These are phyloP conservation scores for Linnaemya vulpina DNA, from an alignment of 2,888 invertebrate species.

Conservation along the genomic window DNA sequence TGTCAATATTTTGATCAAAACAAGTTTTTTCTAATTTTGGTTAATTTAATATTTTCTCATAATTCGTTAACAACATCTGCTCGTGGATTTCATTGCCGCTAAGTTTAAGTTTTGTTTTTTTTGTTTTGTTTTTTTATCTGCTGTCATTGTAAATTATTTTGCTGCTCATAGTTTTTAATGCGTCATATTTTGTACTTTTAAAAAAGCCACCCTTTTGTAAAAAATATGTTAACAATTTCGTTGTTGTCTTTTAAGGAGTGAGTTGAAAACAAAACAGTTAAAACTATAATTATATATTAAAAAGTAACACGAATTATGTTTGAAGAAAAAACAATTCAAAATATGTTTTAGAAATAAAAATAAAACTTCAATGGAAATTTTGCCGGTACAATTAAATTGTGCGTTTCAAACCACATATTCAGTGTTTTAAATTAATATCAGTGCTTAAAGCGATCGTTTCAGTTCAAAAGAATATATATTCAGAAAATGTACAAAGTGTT, in stretches of 20 bases:
- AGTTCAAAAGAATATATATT: conserved; percentile 6
- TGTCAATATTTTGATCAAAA: conserved; percentile 53
- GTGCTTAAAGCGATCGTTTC: background rate
- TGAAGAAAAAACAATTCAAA: background rate
- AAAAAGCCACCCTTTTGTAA: conserved; percentile 38
- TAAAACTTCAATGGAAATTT: conserved; percentile 55
- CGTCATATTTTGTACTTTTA: conserved; percentile 25
- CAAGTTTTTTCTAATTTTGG: conserved; percentile 51
- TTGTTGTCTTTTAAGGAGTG: background rate
- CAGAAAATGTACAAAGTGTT: conserved; percentile 75
- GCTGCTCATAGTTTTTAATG: background rate
- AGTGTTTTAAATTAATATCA: conserved; percentile 52
- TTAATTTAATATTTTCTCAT: conserved; percentile 19
- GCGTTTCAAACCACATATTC: conserved; percentile 54
- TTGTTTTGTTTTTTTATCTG: conserved; percentile 3
- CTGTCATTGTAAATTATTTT: no score
- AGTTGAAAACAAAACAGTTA: background rate
- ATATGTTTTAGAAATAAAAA: conserved; percentile 36
- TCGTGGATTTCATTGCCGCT: conserved; percentile 66
- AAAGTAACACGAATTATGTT: conserved; percentile 16
- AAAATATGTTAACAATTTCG: conserved; percentile 11
- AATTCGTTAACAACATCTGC: conserved; percentile 57
- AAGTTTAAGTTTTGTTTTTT: conserved; percentile 1
- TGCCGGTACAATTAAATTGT: conserved; percentile 48
- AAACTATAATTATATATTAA: background rate